Conservation (phyloP, 2,888 invertebrate species). For the Epistrophella euchroma region DNA sequence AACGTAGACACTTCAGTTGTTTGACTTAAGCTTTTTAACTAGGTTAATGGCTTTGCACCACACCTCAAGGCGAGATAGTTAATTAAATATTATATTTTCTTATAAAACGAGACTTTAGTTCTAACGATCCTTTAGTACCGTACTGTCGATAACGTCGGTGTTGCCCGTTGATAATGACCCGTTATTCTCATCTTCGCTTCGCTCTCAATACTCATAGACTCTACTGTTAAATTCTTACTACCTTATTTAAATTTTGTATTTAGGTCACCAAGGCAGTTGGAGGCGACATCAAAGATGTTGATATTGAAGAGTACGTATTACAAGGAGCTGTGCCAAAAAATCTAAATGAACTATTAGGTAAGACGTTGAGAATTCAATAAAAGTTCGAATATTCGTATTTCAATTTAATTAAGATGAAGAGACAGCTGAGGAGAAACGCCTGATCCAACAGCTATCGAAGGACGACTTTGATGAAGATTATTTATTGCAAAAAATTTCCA, state of each 20-base stretch:
- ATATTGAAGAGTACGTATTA: constrained; percentile 86
- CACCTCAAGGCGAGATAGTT: too few species aligned
- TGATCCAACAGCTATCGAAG: constrained; percentile 84
- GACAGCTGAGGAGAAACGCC: constrained; percentile 83
- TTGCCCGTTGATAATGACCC: too few species aligned
- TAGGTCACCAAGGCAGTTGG: constrained; percentile 79
- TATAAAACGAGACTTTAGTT: too few species aligned
- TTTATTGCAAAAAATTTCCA: constrained; percentile 87
- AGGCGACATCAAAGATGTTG: constrained; percentile 82
- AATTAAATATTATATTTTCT: too few species aligned
- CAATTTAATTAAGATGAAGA: constrained; percentile 79
- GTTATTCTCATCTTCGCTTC: too few species aligned
- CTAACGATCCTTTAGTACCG: too few species aligned
- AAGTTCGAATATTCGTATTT: constrained; percentile 60
- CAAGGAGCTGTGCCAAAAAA: constrained; percentile 88
- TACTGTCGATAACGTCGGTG: too few species aligned
- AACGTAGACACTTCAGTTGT: too few species aligned
- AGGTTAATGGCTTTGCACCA: too few species aligned
- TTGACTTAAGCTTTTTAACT: too few species aligned
- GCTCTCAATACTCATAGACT: too few species aligned
- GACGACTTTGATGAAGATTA: constrained; percentile 86
- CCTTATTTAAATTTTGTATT: background rate
- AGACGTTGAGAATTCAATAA: constrained; percentile 10
- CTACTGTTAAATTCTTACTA: too few species aligned
- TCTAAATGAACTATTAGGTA: constrained; percentile 84